These are phyloP conservation scores for Chiloscyllium punctatum DNA, from an alignment of 2,797 vertebrate species.

Conservation along the genomic window DNA sequence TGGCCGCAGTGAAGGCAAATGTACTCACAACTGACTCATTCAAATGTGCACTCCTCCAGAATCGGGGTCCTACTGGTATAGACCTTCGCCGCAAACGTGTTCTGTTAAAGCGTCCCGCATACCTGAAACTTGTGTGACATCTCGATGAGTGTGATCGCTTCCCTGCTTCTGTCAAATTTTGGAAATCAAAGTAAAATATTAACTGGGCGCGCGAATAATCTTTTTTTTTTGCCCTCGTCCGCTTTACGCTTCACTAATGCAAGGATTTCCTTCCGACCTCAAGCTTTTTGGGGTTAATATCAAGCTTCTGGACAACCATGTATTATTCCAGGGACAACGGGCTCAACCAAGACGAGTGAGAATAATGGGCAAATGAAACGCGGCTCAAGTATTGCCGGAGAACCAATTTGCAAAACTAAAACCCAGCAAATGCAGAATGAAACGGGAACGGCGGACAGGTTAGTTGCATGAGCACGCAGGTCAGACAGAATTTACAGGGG, in stretches of 20 bases:
- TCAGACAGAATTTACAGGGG: background rate
- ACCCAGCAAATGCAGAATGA: background rate
- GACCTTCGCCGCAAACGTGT: background rate
- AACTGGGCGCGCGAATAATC: background rate
- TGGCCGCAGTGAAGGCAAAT: background rate
- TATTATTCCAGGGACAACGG: background rate
- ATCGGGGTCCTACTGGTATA: background rate
- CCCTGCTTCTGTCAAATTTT: background rate
- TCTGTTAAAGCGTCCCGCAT: background rate
- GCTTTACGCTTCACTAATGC: background rate
- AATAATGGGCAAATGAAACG: background rate
- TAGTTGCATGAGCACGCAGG: background rate
- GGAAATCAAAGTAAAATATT: background rate
- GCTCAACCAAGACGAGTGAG: background rate
- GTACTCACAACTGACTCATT: background rate
- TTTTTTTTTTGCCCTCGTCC: background rate
- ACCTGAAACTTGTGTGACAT: background rate
- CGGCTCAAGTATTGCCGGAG: too few species aligned
- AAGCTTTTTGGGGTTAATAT: background rate
- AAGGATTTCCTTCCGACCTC: background rate
- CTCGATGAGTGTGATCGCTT: background rate
- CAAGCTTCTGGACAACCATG: background rate
- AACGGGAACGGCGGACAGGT: background rate
- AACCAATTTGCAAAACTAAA: background rate
- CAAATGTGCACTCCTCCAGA: background rate